Base-by-base conservation (phyloP, 1,140 invertebrate genomes). In the Chlorops oryzae region DNA sequence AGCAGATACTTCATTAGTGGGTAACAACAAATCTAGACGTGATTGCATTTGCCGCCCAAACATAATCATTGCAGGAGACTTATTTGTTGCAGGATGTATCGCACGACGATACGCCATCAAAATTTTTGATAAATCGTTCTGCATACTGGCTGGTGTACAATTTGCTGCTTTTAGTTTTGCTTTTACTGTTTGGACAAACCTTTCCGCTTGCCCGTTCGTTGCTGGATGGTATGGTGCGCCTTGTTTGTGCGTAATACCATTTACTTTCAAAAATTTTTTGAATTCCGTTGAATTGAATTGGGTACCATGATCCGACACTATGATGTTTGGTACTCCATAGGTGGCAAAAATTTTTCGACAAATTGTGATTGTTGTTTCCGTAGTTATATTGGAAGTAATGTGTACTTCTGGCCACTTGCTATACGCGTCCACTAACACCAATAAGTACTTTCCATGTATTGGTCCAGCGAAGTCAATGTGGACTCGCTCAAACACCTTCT, bases 381-480 rank as follows among this genome's bases (percentile, higher is more conserved):
- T 20, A 10, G 49, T 55, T 17, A 48, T 51, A 23, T 51, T 51
- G 25, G 37, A 22, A 12, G 48, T 37, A 18, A 48, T 50, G 25
- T 24, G 50, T 1, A 74, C 55, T 45, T 74, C 65, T 6, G 62
- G 52, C 67, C 62, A 74, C 55, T 73, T 75, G 2, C 63, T 48
- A 22, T 56, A 64, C 10, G 71, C 57, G 55, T 75, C 72, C 3
- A 73, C 64, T 7, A 73, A 23, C 12, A 75, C 54, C 12, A 75
- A 57, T 32, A 66, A 70, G 32, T 41, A 44, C 21, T 45, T 51
- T 13, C 32, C 49, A n/a, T 37, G 18, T 15, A 52, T 41, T 20
- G 44, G 50, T 12, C 44, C 38, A 15, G 49, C 40, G 24, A 17
- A 44, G 44, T 51, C 32, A 12, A 32, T 22, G 27, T 43, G 20